Conservation (phyloP, 2,888 invertebrate genomes). For the Proisotoma minuta region DNA sequence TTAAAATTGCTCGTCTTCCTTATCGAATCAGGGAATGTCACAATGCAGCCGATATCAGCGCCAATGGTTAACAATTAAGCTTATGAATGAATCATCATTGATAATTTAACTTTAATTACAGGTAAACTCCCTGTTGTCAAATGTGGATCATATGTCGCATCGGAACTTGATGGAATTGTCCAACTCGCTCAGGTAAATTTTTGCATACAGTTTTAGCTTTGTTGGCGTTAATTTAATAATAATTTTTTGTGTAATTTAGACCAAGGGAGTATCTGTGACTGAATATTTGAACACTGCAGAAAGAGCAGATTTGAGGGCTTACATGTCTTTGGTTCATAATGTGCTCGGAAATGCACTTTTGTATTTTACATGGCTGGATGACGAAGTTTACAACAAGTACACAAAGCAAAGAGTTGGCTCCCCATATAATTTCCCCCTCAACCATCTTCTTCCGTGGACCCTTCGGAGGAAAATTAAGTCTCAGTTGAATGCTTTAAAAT, state of each 20-base stretch:
- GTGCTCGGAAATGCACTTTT: conserved; percentile 77
- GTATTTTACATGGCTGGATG: conserved; percentile 43
- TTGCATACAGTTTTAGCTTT: too few species aligned
- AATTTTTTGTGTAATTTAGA: too few species aligned
- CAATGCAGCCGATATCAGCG: conserved; percentile 97
- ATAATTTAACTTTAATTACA: conserved; percentile 44
- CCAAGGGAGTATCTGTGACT: conserved; percentile 67
- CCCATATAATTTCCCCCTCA: conserved; percentile 90
- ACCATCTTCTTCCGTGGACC: conserved; percentile 70
- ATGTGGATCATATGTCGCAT: conserved; percentile 79
- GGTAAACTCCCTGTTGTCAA: conserved; percentile 88
- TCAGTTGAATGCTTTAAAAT: conserved; percentile 70
- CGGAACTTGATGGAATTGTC: conserved; percentile 88
- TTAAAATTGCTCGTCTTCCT: conserved; percentile 66
- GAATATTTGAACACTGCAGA: conserved; percentile 66
- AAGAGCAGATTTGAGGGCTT: conserved; percentile 87
- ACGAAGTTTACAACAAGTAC: conserved; percentile 58
- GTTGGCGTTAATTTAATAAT: too few species aligned
- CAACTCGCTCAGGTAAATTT: conserved; percentile 39
- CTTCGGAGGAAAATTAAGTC: conserved; percentile 67
- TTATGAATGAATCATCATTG: neutral
- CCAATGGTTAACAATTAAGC: conserved; percentile 65
- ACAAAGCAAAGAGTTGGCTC: conserved; percentile 81
- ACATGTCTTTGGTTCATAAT: conserved; percentile 82
- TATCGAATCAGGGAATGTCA: conserved; percentile 29